A percentile compares a stretch with the other conserved stretches of the same genome.
These are phyloP conservation scores for Xylota sylvarum DNA, from an alignment of 2,888 invertebrate genomes.

Conservation along the genomic window DNA sequence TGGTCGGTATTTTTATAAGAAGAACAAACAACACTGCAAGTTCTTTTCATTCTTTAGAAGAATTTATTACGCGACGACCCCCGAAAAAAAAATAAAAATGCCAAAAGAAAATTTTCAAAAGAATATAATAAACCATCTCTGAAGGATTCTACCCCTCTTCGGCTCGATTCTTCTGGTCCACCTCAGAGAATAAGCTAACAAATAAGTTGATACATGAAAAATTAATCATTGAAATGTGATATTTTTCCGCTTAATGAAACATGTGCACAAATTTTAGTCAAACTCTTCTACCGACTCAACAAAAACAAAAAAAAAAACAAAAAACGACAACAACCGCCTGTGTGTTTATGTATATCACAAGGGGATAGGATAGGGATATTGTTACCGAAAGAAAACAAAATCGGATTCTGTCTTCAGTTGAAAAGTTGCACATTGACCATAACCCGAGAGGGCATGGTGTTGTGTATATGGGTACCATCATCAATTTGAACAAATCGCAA, in stretches of 20 bases:
- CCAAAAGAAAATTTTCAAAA: background rate
- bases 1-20: slow-evolving; percentile 60
- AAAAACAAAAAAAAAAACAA: slow-evolving; percentile 12
- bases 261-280: slow-evolving; percentile 78
- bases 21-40: slow-evolving; percentile 41
- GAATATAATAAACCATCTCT: slow-evolving; percentile 14
- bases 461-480: slow-evolving; percentile 43
- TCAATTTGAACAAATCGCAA: slow-evolving; percentile 72
- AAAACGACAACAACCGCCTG: slow-evolving; percentile 4
- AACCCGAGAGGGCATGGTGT: slow-evolving; percentile 67
- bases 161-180: slow-evolving; percentile 16
- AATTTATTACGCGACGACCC: slow-evolving; percentile 72
- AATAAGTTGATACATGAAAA: slow-evolving; percentile 78
- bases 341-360: slow-evolving; percentile 42
- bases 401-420: slow-evolving; percentile 42
- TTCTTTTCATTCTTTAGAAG: slow-evolving; percentile 68
- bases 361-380: slow-evolving; percentile 57
- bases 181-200: slow-evolving; percentile 21
- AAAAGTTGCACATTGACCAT: slow-evolving; percentile 59
- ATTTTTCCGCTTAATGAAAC: slow-evolving; percentile 80
- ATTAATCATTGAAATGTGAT: slow-evolving; percentile 80
- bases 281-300: slow-evolving; percentile 67
- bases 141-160: slow-evolving; percentile 1
- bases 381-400: slow-evolving; percentile 54
- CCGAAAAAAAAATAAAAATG: slow-evolving; percentile 49